These are phyloP conservation scores for Ditylenchus weischeri DNA, from an alignment of 2,888 invertebrate genomes.

Conservation along the genomic window DNA sequence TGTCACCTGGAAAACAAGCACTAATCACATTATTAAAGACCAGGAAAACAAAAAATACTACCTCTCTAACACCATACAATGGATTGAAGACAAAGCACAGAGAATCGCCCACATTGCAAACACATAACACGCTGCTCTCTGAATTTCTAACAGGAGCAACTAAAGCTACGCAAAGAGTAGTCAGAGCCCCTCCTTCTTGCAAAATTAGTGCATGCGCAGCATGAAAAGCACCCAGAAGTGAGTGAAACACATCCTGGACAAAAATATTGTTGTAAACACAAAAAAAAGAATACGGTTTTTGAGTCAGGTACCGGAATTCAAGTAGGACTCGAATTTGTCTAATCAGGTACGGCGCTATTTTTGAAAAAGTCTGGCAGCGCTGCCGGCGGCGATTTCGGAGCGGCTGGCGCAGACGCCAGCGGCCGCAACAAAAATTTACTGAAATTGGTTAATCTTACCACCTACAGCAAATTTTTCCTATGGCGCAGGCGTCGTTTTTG, in stretches of 20 bases:
- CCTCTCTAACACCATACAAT: slow-evolving; percentile 75
- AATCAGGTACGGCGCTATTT: too few species aligned
- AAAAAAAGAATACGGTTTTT: not conserved
- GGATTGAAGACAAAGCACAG: slow-evolving; percentile 79
- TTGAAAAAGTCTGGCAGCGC: too few species aligned
- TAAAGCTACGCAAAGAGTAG: slow-evolving; percentile 78
- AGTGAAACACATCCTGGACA: slow-evolving; percentile 71
- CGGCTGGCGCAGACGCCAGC: too few species aligned
- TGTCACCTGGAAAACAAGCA: slow-evolving; percentile 27
- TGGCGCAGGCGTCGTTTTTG: too few species aligned
- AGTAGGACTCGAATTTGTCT: too few species aligned
- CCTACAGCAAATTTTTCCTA: too few species aligned
- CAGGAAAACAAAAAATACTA: slow-evolving; percentile 36
- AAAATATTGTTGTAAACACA: not conserved
- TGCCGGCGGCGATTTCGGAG: too few species aligned
- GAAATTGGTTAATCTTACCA: too few species aligned
- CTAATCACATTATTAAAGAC: not conserved
- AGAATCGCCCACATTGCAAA: slow-evolving; percentile 84
- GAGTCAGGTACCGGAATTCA: too few species aligned
- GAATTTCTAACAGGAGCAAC: slow-evolving; percentile 63
- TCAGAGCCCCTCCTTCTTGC: slow-evolving; percentile 75
- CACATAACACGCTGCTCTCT: slow-evolving; percentile 69
- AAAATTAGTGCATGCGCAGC: slow-evolving; percentile 80
- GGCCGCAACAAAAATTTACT: too few species aligned
- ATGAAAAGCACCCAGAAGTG: slow-evolving; percentile 75